A percentile compares a stretch with the other conserved stretches of the same genome.
phyloP scores from a whole-genome alignment of 1,140 invertebrate species.

The Campodea augens region DNA sequence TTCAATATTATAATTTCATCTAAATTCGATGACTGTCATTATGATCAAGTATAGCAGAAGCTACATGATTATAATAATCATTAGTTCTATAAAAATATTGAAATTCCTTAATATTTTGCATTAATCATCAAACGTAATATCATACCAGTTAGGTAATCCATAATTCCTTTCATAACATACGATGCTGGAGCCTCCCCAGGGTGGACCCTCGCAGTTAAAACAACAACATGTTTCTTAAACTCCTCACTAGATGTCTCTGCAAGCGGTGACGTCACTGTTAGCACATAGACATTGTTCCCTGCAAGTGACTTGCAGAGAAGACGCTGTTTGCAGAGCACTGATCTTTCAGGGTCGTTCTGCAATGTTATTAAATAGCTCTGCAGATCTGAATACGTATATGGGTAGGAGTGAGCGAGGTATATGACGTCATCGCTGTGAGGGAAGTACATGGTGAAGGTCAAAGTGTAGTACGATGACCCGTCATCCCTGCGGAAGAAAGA shows the following conservation, averaged over 20 bases:
- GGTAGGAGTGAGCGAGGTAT: constrained; percentile 91
- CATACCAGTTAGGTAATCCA: constrained; percentile 77
- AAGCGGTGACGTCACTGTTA: constrained; percentile 53
- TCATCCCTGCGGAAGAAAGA: constrained; percentile 36
- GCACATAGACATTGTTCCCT: constrained; percentile 77
- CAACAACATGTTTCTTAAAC: constrained; percentile 34
- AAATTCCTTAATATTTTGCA: not conserved
- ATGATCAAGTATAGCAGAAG: too few species aligned
- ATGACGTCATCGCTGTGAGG: constrained; percentile 74
- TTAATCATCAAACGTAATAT: too few species aligned
- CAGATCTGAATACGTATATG: constrained; percentile 80
- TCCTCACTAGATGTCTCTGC: constrained; percentile 14
- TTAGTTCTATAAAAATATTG: not conserved
- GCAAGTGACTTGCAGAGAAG: constrained; percentile 67
- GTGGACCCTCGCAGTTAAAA: constrained; percentile 78
- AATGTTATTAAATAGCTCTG: constrained; percentile 32
- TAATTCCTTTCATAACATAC: constrained; percentile 91
- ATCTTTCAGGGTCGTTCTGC: constrained; percentile 57
- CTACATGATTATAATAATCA: too few species aligned
- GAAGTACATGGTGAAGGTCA: constrained; percentile 85
- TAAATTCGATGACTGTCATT: too few species aligned
- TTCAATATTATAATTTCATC: too few species aligned
- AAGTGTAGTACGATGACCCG: constrained; percentile 52
- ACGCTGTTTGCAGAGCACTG: constrained; percentile 53
- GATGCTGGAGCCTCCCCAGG: constrained; percentile 89